Conservation (phyloP, 1,140 invertebrate genomes). For the Philaenus spumarius region DNA sequence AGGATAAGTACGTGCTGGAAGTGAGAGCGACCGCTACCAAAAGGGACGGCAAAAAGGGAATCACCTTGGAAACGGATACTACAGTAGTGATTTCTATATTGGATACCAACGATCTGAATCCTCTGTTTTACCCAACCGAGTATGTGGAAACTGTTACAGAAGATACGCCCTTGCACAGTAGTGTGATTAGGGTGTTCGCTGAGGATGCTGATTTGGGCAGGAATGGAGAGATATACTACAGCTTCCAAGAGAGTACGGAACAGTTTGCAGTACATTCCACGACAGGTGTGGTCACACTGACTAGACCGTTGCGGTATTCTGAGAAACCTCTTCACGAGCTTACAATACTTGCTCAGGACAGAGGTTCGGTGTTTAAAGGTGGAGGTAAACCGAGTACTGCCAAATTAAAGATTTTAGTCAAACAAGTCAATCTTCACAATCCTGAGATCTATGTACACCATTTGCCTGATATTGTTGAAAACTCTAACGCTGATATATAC, state of each 20-base stretch:
- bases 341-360: constrained; percentile 73
- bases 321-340: constrained; percentile 65
- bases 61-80: constrained; percentile 57
- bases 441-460: constrained; percentile 76
- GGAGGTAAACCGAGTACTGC: constrained; percentile 58
- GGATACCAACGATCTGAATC: constrained; percentile 88
- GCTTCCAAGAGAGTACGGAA: constrained; percentile 75
- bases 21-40: constrained; percentile 64
- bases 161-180: constrained; percentile 76
- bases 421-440: constrained; percentile 76
- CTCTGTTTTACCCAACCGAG: constrained; percentile 79
- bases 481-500: constrained; percentile 79
- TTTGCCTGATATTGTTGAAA: constrained; percentile 73
- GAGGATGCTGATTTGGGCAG: constrained; percentile 91
- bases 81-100: constrained; percentile 71
- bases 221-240: constrained; percentile 96
- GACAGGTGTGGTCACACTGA: constrained; percentile 78
- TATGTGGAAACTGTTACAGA: constrained; percentile 86
- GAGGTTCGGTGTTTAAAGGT: constrained; percentile 59
- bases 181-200: constrained; percentile 68
- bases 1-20: constrained; percentile 72
- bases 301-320: constrained; percentile 60
- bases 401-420: constrained; percentile 66
- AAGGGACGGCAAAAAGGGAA: constrained; percentile 49
- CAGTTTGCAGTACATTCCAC: constrained; percentile 89